phyloP scores from a whole-genome alignment of 1,140 invertebrate species.

The Palaemon carinicauda region DNA sequence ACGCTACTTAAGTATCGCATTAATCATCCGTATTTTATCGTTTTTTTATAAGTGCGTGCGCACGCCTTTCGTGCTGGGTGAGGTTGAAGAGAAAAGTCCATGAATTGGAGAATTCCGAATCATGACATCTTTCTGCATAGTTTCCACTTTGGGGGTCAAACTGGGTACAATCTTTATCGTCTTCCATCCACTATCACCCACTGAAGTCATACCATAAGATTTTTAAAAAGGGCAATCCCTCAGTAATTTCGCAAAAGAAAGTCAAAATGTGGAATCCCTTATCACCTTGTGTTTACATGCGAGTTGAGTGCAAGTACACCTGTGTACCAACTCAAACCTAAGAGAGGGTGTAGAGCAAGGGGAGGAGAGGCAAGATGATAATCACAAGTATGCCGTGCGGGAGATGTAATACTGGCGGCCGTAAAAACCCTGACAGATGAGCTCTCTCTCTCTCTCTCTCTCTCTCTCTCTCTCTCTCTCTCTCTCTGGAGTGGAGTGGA shows the following conservation, averaged over 20 bases:
- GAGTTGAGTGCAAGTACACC: too few species aligned
- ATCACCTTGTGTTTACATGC: too few species aligned
- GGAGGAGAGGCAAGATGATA: not conserved
- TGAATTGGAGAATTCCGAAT: too few species aligned
- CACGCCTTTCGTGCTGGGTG: too few species aligned
- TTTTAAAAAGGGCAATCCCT: constrained; percentile 42
- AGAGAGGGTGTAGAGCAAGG: not conserved
- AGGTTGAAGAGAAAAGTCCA: too few species aligned
- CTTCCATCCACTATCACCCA: too few species aligned
- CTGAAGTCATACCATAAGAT: too few species aligned
- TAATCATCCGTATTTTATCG: constrained; percentile 34
- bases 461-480: not conserved
- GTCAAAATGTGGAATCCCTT: too few species aligned
- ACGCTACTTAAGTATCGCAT: constrained; percentile 17
- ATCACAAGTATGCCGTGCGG: constrained; percentile 29
- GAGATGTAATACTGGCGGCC: constrained; percentile 38
- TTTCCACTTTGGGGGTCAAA: too few species aligned
- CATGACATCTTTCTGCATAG: too few species aligned
- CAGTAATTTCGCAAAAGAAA: not conserved
- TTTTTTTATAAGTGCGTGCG: not conserved
- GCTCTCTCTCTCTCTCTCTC: constrained; percentile 11
- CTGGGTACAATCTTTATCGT: too few species aligned
- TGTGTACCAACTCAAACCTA: too few species aligned
- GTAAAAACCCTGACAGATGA: constrained; percentile 53
- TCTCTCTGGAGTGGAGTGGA: not conserved